Base-by-base conservation (phyloP, 1,140 invertebrate species). In the Aphis gossypii region DNA sequence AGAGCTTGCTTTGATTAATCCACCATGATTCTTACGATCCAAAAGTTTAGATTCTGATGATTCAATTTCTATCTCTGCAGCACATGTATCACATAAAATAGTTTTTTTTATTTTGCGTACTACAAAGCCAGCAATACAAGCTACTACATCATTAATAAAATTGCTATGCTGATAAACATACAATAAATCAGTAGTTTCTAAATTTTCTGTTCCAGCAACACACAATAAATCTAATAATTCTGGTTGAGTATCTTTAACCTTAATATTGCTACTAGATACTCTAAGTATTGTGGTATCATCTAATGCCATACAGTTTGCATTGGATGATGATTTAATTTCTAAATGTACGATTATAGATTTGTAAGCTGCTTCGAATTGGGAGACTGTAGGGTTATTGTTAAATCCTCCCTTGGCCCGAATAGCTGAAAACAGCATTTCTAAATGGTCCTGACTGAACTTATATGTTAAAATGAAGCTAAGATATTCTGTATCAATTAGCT, bases 221-320 rank as follows among this genome's bases (percentile, higher is more conserved):
- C 87, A 88, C 51, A 88, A 46, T 88, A 88, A 88, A 35, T 88
- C 86, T 88, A 88, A 51, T 38, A 88, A 48, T 51, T 88, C 86
- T 41, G 44, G 2, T 51, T 48, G 35, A 3, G 23, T 35, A 88
- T 88, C n/a, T 41, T 88, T 30, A 0, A 46, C 30, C n/a, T 88
- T 88, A 41, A 35, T 38, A 0, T 48, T 30, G 48, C 25, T 88
- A 88, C 86, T 88, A 25, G 46, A 88, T 48, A 48, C 86, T 88
- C 86, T 51, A 48, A 88, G n/a, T 48, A 88, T 88, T 35, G 46
- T 48, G 1, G 86, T 88, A 88, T 48, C 46, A 18, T 38, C 38
- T 38, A 38, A 38, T 1, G 86, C 86, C 86, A 88, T 88, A 88
- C 44, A 88, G 35, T 88, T 88, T 20, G 46, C 86, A 88, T 30